Percentiles rank a stretch among this genome's conserved stretches.
Conservation (phyloP, 2,797 vertebrate genomes). For the Phyllotis vaccarum region DNA sequence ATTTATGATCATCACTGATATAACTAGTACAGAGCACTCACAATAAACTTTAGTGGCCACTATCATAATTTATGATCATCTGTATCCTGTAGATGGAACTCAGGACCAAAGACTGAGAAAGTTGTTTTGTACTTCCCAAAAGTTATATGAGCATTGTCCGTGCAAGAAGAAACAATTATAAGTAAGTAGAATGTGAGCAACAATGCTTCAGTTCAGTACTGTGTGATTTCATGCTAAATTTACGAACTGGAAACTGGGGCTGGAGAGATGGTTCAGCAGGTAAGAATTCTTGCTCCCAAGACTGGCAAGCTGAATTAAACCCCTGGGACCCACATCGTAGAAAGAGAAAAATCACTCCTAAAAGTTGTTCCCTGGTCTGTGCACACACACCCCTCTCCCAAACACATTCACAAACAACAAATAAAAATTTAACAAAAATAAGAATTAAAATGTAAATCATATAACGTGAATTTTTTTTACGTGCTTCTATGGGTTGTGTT, state of each 20-base stretch:
- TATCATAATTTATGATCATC: not conserved
- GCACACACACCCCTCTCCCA: accelerated
- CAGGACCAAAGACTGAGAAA: not conserved
- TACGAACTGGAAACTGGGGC: not conserved
- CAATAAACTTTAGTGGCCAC: not conserved
- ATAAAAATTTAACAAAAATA: not conserved
- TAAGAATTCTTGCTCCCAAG: not conserved
- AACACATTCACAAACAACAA: not conserved
- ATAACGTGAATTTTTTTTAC: not conserved
- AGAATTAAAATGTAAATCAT: conserved; percentile 9
- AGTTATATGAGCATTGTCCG: not conserved
- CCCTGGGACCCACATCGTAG: not conserved
- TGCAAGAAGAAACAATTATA: not conserved
- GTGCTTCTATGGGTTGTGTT: not conserved
- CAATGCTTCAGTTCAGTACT: not conserved
- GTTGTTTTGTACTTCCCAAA: not conserved
- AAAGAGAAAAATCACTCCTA: not conserved
- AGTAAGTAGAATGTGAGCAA: not conserved
- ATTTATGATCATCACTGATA: not conserved
- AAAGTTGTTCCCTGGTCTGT: not conserved
- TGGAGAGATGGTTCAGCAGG: not conserved
- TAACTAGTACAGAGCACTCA: not conserved
- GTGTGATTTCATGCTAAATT: not conserved
- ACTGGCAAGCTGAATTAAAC: not conserved
- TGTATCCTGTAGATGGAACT: not conserved